phyloP scores from a whole-genome alignment of 1,140 invertebrate species.

The Heliothis subflexa region DNA sequence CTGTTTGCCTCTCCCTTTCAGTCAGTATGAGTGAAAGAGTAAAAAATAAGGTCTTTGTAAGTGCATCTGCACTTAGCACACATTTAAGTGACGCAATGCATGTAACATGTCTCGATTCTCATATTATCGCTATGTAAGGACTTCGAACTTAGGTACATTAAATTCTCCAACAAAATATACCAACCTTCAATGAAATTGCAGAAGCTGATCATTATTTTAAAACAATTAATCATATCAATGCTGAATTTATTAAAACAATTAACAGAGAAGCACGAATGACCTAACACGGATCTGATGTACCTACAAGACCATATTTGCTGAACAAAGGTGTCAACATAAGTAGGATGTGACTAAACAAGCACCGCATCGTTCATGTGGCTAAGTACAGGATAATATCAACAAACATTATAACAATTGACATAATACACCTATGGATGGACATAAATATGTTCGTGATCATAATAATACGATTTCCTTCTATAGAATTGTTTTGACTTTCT shows the following conservation, averaged over 20 bases:
- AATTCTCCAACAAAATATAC: too few species aligned
- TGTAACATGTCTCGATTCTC: too few species aligned
- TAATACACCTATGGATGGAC: background rate
- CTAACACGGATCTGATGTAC: background rate
- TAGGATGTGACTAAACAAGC: background rate
- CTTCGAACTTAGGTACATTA: too few species aligned
- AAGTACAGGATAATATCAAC: slow-evolving; percentile 2
- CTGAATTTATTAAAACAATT: background rate
- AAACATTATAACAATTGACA: background rate
- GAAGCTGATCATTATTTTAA: background rate
- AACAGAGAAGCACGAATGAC: background rate
- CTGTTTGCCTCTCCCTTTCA: background rate
- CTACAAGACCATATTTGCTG: slow-evolving; percentile 1
- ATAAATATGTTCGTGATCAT: too few species aligned
- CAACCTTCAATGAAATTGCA: background rate
- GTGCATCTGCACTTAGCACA: too few species aligned
- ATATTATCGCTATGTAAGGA: too few species aligned
- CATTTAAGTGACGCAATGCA: too few species aligned
- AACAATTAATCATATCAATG: background rate
- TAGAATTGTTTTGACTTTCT: too few species aligned
- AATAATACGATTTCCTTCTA: too few species aligned
- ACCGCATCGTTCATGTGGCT: background rate
- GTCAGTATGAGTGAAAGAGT: background rate
- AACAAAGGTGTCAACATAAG: background rate
- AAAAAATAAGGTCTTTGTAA: background rate